A percentile compares a stretch with the other conserved stretches of the same genome.
Evolutionary conservation across 2,797 vertebrate genomes (phyloP).

Genomic region (Decapterus maruadsi): DNA sequence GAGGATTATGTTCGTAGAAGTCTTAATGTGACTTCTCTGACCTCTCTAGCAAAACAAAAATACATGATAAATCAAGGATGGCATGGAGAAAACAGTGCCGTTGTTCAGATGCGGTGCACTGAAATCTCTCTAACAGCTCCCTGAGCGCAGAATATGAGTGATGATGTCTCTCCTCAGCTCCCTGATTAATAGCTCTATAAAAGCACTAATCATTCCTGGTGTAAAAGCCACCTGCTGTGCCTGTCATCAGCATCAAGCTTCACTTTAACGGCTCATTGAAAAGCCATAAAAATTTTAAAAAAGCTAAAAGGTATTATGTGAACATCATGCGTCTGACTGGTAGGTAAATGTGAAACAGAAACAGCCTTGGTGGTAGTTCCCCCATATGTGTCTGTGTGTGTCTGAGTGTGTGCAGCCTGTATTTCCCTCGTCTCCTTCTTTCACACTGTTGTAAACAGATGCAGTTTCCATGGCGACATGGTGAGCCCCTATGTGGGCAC

Average conservation of each 20-base stretch:
- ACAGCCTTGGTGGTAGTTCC: conserved; percentile 25
- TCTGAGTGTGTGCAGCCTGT: conserved; percentile 17
- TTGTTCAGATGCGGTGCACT: neutral
- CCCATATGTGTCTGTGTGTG: conserved; percentile 24
- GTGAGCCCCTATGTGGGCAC: conserved; percentile 82
- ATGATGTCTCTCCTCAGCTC: conserved; percentile 10
- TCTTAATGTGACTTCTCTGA: neutral
- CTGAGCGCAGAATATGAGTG: conserved; percentile 14
- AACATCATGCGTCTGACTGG: conserved; percentile 31
- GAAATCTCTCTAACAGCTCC: conserved; percentile 9
- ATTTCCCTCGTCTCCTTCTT: conserved; percentile 40
- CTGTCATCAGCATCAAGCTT: conserved; percentile 30
- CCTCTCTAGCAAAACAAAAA: neutral
- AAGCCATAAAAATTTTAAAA: conserved; percentile 26
- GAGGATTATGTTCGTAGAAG: neutral
- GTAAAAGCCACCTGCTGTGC: conserved; percentile 46
- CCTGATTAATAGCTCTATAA: conserved; percentile 61
- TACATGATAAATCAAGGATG: neutral
- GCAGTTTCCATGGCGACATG: conserved; percentile 89
- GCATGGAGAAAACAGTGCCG: neutral
- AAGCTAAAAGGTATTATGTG: conserved; percentile 28
- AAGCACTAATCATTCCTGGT: conserved; percentile 30
- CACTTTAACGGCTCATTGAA: conserved; percentile 39
- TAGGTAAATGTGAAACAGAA: conserved; percentile 16
- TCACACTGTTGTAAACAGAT: conserved; percentile 89